phyloP scores from a whole-genome alignment of 2,888 invertebrate species.

The Laspeyria flexula region DNA sequence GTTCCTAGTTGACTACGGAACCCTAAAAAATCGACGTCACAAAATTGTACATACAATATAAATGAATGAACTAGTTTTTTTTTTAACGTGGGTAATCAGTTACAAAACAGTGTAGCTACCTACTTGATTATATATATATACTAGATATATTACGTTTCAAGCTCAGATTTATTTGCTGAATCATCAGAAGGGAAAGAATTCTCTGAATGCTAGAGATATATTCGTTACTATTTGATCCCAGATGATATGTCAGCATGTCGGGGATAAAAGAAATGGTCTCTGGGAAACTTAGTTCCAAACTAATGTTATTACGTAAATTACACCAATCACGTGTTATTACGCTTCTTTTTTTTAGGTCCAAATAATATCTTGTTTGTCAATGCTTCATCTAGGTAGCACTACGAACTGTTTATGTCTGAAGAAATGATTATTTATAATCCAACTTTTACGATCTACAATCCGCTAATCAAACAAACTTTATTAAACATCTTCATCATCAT shows the following conservation, averaged over 20 bases:
- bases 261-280: constrained; percentile 45
- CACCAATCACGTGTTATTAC: constrained; percentile 32
- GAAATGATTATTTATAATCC: too few relatives aligned
- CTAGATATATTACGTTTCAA: constrained; percentile 15
- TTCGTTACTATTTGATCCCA: constrained; percentile 46
- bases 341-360: constrained; percentile 17
- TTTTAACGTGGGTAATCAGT: too few relatives aligned
- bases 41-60: too few relatives aligned
- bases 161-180: constrained; percentile 46
- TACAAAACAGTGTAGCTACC: too few relatives aligned
- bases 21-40: too few relatives aligned
- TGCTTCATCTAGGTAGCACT: neutral
- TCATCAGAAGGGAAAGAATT: constrained; percentile 41
- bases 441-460: too few relatives aligned
- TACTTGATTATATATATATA: too few relatives aligned
- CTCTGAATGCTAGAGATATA: constrained; percentile 39
- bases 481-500: too few relatives aligned
- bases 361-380: constrained; percentile 19
- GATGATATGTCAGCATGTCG: constrained; percentile 49
- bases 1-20: too few relatives aligned
- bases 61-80: too few relatives aligned
- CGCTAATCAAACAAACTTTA: too few relatives aligned
- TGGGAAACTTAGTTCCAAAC: constrained; percentile 29
- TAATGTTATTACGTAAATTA: constrained; percentile 39
- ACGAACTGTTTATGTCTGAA: neutral